Conservation (phyloP, 2,888 invertebrate genomes). For the Amiota mariae region DNA sequence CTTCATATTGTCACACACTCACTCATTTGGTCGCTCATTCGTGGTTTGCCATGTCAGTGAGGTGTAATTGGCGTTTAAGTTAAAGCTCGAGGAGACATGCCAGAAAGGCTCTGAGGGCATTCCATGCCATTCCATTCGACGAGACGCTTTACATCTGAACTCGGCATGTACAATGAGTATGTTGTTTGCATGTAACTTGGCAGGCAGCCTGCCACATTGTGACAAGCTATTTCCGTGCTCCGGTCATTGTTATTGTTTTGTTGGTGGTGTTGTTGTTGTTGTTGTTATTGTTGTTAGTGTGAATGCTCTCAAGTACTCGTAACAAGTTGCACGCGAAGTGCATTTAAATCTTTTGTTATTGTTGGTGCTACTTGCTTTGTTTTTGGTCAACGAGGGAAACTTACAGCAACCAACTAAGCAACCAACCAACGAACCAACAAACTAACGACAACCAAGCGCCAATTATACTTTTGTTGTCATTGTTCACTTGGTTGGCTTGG, state of each 20-base stretch:
- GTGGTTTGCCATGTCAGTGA: not conserved
- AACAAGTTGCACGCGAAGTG: constrained; percentile 30
- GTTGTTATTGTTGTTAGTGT: constrained; percentile 6
- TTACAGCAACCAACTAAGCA: not conserved
- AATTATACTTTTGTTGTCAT: constrained; percentile 20
- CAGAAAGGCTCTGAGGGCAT: not conserved
- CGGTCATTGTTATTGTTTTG: constrained; percentile 15
- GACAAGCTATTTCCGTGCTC: constrained; percentile 25
- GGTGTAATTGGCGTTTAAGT: constrained; percentile 23
- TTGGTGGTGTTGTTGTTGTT: not conserved
- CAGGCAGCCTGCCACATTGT: constrained; percentile 23
- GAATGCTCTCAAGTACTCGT: not conserved
- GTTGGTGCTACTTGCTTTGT: not conserved
- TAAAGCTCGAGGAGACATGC: not conserved
- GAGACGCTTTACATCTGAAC: constrained; percentile 5
- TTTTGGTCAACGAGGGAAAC: not conserved
- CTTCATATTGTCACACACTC: too few species aligned
- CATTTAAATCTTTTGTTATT: constrained; percentile 16
- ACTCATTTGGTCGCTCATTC: too few species aligned
- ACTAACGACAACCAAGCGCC: constrained; percentile 13
- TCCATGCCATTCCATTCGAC: not conserved
- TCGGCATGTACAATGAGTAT: not conserved
- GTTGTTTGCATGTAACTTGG: constrained; percentile 12
- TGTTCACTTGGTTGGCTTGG: not conserved
- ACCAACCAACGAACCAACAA: not conserved